Conservation (phyloP, 2,888 invertebrate species). For the Agapostemon virescens region DNA sequence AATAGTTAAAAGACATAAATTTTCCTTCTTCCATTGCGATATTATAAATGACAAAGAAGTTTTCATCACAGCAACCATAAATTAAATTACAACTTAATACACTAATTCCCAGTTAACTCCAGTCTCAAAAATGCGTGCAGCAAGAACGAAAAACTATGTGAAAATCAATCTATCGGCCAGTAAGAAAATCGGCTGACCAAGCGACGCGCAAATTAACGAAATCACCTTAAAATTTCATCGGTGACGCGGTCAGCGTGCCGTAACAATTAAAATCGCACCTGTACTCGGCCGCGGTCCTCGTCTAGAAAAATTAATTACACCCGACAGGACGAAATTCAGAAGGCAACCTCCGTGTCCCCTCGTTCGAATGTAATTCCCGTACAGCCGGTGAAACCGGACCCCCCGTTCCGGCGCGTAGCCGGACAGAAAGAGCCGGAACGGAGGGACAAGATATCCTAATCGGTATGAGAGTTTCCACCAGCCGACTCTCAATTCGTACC, state of each 20-base stretch:
- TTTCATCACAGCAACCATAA: too few species aligned
- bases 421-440: conserved; percentile 30
- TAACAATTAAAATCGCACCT: conserved; percentile 17
- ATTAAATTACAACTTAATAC: too few species aligned
- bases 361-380: conserved; percentile 28
- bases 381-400: conserved; percentile 22
- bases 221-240: neutral
- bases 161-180: neutral
- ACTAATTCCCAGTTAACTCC: too few species aligned
- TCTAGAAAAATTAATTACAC: conserved; percentile 24
- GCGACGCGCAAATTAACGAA: neutral
- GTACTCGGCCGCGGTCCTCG: neutral
- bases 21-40: too few species aligned
- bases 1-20: too few species aligned
- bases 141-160: neutral
- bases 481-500: conserved; percentile 71
- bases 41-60: too few species aligned
- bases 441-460: conserved; percentile 62
- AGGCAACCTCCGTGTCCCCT: neutral
- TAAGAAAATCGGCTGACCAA: neutral
- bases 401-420: neutral
- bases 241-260: neutral
- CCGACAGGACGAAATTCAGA: conserved; percentile 7
- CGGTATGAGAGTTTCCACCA: conserved; percentile 69
- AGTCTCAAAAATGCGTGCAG: too few species aligned